phyloP scores from a whole-genome alignment of 2,113 vertebrate genomes.

The Drymodes brunneopygia region DNA sequence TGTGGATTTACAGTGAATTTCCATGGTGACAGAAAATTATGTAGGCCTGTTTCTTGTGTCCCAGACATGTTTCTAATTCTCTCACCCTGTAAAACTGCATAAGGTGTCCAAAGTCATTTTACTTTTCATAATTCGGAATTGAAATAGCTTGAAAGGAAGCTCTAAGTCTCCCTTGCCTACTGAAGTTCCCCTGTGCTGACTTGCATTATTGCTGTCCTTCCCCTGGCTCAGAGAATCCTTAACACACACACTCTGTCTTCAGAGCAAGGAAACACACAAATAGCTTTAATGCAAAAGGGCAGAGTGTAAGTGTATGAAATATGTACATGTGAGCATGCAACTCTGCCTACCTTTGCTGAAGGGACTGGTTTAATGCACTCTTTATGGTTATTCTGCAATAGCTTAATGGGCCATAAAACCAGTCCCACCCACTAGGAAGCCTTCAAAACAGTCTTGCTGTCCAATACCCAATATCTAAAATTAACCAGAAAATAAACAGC shows the following conservation, averaged over 20 bases:
- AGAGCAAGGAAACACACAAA: neutral
- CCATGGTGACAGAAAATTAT: neutral
- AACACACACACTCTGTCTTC: neutral
- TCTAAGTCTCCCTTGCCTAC: neutral
- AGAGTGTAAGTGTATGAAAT: neutral
- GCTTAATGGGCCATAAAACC: neutral
- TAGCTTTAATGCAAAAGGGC: neutral
- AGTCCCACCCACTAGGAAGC: neutral
- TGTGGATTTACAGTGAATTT: neutral
- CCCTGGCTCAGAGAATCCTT: neutral
- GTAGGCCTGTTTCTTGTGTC: neutral
- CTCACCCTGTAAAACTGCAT: neutral
- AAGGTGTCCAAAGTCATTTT: neutral
- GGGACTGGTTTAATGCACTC: neutral
- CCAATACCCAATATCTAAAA: neutral
- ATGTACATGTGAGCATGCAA: neutral
- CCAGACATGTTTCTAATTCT: accelerated
- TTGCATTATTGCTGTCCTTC: neutral
- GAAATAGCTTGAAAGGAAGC: neutral
- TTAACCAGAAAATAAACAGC: constrained; percentile 4
- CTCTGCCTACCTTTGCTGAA: neutral
- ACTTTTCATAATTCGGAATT: neutral
- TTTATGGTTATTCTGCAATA: neutral
- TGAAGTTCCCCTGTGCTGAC: neutral
- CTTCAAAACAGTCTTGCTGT: neutral